Evolutionary conservation across 2,797 vertebrate species (phyloP).

Genomic region (Vireo griseus): DNA sequence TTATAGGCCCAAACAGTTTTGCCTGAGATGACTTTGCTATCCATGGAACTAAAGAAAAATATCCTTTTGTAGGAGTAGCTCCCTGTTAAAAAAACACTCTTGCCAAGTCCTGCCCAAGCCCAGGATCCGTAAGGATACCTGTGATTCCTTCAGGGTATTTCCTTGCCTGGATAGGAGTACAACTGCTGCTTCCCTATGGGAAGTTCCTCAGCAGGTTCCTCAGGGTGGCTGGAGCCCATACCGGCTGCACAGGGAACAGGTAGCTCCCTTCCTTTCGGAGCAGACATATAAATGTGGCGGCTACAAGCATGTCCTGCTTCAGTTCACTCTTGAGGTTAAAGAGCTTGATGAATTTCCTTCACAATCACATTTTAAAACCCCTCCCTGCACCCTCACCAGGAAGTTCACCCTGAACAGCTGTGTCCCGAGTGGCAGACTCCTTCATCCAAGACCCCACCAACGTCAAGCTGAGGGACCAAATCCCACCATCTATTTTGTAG

Average conservation of each 20-base stretch:
- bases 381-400: background rate
- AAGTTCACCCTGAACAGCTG: fast-evolving
- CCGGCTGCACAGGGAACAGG: background rate
- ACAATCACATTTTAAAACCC: background rate
- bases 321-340: background rate
- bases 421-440: background rate
- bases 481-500: background rate
- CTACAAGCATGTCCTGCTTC: background rate
- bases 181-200: fast-evolving
- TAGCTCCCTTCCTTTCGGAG: background rate
- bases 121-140: background rate
- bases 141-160: background rate
- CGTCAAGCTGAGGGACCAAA: background rate
- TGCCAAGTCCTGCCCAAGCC: background rate
- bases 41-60: fast-evolving
- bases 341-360: background rate
- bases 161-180: background rate
- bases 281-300: background rate
- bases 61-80: background rate
- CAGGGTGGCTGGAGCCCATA: fast-evolving
- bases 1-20: background rate
- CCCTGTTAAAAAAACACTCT: background rate
- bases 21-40: background rate
- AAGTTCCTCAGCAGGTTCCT: background rate
- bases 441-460: background rate